phyloP scores from a whole-genome alignment of 2,113 vertebrate species.

The Lepus timidus region DNA sequence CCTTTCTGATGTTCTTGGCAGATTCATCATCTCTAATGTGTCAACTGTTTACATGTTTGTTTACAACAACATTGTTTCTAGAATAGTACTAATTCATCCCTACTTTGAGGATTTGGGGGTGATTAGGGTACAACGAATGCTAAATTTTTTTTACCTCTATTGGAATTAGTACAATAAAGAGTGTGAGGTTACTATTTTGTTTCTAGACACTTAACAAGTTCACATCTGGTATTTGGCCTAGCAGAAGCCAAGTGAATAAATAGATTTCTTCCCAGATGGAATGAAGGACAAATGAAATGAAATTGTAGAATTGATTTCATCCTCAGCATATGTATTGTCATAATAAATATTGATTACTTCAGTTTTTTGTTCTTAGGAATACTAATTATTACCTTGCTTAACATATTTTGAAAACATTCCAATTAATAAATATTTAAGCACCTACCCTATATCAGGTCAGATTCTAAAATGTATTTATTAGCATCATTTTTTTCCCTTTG shows the following conservation, averaged over 20 bases:
- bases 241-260: not conserved
- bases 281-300: not conserved
- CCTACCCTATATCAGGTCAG: not conserved
- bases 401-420: not conserved
- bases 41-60: not conserved
- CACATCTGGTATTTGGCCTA: not conserved
- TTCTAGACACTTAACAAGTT: slow-evolving; percentile 31
- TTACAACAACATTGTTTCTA: not conserved
- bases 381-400: not conserved
- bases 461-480: slow-evolving; percentile 18
- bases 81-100: not conserved
- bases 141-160: not conserved
- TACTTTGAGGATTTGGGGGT: not conserved
- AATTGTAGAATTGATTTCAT: not conserved
- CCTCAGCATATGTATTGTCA: not conserved
- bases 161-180: slow-evolving; percentile 1
- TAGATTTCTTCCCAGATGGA: not conserved
- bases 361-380: not conserved
- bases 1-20: not conserved
- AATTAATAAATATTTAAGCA: not conserved
- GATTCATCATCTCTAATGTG: not conserved
- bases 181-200: not conserved
- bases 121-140: not conserved
- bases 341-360: not conserved
- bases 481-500: slow-evolving; percentile 11